These are phyloP conservation scores for Aplocera efformata DNA, from an alignment of 2,888 invertebrate species.

Conservation along the genomic window DNA sequence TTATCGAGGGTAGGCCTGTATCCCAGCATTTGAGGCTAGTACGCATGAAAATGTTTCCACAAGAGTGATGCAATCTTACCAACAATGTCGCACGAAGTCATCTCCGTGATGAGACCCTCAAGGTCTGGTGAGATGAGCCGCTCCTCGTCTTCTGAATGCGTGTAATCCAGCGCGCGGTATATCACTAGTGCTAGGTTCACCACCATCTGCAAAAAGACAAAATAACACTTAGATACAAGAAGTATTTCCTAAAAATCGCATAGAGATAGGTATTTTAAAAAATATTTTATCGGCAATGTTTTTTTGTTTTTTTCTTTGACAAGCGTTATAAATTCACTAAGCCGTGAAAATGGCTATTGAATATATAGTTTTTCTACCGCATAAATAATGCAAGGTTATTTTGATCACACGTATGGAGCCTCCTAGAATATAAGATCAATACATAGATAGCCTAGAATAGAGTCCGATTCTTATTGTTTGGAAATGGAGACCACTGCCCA, in stretches of 20 bases:
- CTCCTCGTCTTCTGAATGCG: slow-evolving; percentile 92
- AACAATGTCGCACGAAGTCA: slow-evolving; percentile 85
- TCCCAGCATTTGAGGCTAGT: too few relatives aligned
- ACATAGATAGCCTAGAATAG: neutral
- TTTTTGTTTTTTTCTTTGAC: too few relatives aligned
- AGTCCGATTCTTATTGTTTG: too few relatives aligned
- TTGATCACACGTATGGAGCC: too few relatives aligned
- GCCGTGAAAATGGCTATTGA: too few relatives aligned
- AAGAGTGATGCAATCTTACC: too few relatives aligned
- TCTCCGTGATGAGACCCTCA: slow-evolving; percentile 91
- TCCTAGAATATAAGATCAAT: too few relatives aligned
- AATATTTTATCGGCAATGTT: neutral
- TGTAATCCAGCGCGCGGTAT: slow-evolving; percentile 94
- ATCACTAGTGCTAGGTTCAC: slow-evolving; percentile 90
- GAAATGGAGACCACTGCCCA: neutral
- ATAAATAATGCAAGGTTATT: too few relatives aligned
- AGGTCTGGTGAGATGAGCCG: slow-evolving; percentile 91
- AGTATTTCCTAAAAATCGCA: neutral
- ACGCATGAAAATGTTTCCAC: slow-evolving; percentile 6
- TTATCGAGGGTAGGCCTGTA: too few relatives aligned
- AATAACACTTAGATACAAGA: neutral
- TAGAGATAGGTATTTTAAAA: neutral
- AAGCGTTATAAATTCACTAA: too few relatives aligned
- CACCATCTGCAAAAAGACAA: slow-evolving; percentile 83
- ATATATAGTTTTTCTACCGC: too few relatives aligned